phyloP scores from a whole-genome alignment of 2,797 vertebrate species.

The Merluccius polli region DNA sequence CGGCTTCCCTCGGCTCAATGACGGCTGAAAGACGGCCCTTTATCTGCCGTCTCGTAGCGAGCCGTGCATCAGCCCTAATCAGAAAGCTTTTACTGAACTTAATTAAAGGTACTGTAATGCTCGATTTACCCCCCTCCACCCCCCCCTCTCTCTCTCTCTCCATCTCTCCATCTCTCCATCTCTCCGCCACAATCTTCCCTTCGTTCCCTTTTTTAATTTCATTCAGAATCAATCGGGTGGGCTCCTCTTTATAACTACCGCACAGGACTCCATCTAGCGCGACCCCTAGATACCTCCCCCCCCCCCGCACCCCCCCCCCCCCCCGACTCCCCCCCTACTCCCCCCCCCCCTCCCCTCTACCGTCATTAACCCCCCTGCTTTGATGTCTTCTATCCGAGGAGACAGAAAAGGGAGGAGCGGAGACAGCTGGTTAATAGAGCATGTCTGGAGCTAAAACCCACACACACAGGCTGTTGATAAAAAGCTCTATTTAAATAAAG shows the following conservation, averaged over 20 bases:
- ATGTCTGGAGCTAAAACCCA: background rate
- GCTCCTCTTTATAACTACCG: conserved; percentile 40
- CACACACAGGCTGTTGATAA: background rate
- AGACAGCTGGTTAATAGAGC: background rate
- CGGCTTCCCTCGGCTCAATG: conserved; percentile 44
- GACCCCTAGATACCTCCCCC: conserved; percentile 44
- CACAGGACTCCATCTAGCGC: conserved; percentile 26
- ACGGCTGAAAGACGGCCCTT: conserved; percentile 49
- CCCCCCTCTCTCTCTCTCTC: conserved; percentile 16
- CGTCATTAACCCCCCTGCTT: too few relatives aligned
- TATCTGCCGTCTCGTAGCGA: conserved; percentile 51
- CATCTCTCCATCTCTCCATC: too few relatives aligned
- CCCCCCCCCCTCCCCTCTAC: background rate
- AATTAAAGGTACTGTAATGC: conserved; percentile 75
- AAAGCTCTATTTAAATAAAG: background rate
- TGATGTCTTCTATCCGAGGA: background rate
- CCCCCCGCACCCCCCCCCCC: background rate
- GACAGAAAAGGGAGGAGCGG: background rate
- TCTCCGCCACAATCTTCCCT: background rate
- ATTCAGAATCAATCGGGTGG: conserved; percentile 60
- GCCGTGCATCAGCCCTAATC: conserved; percentile 66
- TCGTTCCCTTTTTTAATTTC: conserved; percentile 63
- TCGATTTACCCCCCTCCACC: conserved; percentile 67
- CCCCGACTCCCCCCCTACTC: conserved; percentile 17
- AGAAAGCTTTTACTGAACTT: conserved; percentile 74